Conservation (phyloP, 2,888 invertebrate species). For the Diarsia mendica region DNA sequence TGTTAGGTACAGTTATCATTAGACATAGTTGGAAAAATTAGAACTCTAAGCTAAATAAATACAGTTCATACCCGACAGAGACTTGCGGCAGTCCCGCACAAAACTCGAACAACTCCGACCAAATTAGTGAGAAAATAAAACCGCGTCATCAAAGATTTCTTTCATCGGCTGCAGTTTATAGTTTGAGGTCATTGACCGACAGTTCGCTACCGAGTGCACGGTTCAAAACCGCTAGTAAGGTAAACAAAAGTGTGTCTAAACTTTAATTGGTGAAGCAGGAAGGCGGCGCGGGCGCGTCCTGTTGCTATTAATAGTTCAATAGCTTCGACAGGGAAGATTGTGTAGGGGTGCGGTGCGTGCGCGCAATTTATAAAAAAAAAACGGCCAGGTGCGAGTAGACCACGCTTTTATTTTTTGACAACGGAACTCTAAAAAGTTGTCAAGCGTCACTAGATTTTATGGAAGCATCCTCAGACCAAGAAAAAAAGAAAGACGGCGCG, state of each 20-base stretch:
- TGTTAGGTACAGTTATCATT: no score
- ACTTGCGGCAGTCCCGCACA: not conserved
- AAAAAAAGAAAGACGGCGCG: no score
- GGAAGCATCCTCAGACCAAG: no score
- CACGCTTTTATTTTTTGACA: not conserved
- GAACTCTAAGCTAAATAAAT: no score
- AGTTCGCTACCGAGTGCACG: slow-evolving; percentile 62
- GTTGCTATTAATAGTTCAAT: slow-evolving; percentile 78
- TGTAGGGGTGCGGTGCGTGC: slow-evolving; percentile 63
- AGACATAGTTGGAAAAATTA: no score
- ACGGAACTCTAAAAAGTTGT: not conserved
- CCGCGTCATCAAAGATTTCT: slow-evolving; percentile 51
- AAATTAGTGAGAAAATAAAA: slow-evolving; percentile 53
- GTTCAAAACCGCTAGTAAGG: slow-evolving; percentile 78
- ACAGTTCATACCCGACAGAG: not conserved
- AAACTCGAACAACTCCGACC: not conserved
- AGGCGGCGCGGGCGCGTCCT: slow-evolving; percentile 72
- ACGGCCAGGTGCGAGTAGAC: not conserved
- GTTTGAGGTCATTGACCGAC: slow-evolving; percentile 62
- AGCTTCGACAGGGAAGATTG: slow-evolving; percentile 63
- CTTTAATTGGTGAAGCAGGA: slow-evolving; percentile 78
- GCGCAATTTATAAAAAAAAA: slow-evolving; percentile 57
- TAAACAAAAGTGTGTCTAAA: slow-evolving; percentile 79
- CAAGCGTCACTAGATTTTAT: not conserved
- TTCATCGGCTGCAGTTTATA: slow-evolving; percentile 47